phyloP scores from a whole-genome alignment of 92 coral and sea anemone species.

The Pocillopora grandis region DNA sequence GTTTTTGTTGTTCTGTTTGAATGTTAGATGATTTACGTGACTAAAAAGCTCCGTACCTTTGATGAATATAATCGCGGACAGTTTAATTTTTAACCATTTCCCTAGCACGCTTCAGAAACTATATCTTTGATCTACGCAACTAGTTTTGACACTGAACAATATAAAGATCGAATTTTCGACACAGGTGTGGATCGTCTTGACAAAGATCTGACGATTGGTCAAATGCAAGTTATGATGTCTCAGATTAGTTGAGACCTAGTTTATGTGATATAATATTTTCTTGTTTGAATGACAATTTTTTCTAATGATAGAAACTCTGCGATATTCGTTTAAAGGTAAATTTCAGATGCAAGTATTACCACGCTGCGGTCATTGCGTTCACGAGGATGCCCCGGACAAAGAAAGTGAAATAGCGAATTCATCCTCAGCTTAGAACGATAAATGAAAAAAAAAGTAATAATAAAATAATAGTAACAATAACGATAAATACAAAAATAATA shows the following conservation, averaged over 20 bases:
- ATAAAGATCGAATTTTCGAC: neutral
- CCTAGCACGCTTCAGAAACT: too few relatives aligned
- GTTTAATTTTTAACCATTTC: too few relatives aligned
- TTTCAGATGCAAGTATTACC: constrained; percentile 90
- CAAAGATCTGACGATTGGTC: constrained; percentile 91
- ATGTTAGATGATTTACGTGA: too few relatives aligned
- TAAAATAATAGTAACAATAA: too few relatives aligned
- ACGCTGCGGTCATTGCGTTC: constrained; percentile 95
- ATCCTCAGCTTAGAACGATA: too few relatives aligned
- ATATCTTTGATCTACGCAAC: too few relatives aligned
- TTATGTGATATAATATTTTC: neutral
- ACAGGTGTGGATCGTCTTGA: constrained; percentile 96
- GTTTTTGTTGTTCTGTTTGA: too few relatives aligned
- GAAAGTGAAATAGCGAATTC: constrained; percentile 19
- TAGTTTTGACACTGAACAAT: neutral
- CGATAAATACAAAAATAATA: too few relatives aligned
- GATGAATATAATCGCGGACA: too few relatives aligned
- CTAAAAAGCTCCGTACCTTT: too few relatives aligned
- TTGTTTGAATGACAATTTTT: neutral
- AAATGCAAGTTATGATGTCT: constrained; percentile 86
- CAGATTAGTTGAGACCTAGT: too few relatives aligned
- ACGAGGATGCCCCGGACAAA: constrained; percentile 96
- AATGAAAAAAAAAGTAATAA: too few relatives aligned
- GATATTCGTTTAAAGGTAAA: constrained; percentile 60
- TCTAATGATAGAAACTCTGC: neutral